These are phyloP conservation scores for Poecilia gillii DNA, from an alignment of 2,797 vertebrate species.

Conservation along the genomic window DNA sequence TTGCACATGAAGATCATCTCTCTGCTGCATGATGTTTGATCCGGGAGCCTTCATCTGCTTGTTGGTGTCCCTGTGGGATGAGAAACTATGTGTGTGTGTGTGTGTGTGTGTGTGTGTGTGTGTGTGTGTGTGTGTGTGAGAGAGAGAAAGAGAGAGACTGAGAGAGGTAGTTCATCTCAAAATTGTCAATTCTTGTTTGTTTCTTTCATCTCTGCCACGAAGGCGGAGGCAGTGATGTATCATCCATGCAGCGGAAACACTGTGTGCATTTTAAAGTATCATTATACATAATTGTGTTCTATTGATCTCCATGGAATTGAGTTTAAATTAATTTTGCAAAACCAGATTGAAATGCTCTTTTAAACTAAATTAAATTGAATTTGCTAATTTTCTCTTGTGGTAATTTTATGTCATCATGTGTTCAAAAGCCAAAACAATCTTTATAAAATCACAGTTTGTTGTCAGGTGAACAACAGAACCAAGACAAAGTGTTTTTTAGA, in stretches of 20 bases:
- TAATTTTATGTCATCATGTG: not conserved
- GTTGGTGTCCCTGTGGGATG: not conserved
- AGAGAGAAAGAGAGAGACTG: no score
- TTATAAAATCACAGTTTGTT: not conserved
- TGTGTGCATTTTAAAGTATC: not conserved
- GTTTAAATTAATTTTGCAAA: not conserved
- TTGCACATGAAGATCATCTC: conserved; percentile 1
- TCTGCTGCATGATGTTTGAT: conserved; percentile 5
- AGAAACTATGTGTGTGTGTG: not conserved
- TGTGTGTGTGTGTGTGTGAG: not conserved
- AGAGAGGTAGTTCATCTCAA: not conserved
- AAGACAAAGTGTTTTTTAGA: not conserved
- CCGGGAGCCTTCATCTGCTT: not conserved
- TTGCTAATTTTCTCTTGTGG: not conserved
- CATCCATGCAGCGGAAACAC: not conserved
- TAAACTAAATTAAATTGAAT: not conserved
- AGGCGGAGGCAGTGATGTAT: not conserved
- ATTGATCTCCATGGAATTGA: not conserved
- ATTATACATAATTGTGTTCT: not conserved
- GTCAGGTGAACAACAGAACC: not conserved
- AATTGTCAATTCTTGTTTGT: not conserved
- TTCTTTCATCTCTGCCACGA: not conserved
- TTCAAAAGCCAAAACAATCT: not conserved
- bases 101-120: not conserved
- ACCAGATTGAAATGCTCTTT: not conserved